Percentiles rank a stretch among this genome's conserved stretches.
Conservation (phyloP, 2,797 vertebrate species). For the Myiotriccus ornatus region DNA sequence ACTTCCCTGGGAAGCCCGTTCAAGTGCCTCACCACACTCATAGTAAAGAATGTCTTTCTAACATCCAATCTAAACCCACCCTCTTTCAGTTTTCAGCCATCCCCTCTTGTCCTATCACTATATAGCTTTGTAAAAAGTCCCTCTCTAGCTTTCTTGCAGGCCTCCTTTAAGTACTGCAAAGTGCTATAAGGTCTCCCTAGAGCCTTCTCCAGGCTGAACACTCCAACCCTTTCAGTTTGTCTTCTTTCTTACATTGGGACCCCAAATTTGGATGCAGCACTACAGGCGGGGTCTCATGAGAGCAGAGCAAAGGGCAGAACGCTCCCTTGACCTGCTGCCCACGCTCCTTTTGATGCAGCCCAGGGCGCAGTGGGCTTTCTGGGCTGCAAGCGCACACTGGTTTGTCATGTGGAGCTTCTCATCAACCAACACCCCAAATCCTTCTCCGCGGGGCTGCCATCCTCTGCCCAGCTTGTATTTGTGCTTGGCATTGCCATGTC, state of each 20-base stretch:
- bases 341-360: background rate
- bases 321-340: background rate
- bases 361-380: background rate
- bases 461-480: background rate
- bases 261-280: background rate
- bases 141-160: background rate
- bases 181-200: background rate
- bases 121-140: background rate
- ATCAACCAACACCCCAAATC: background rate
- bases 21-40: background rate
- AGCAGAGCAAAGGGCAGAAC: background rate
- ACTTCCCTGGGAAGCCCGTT: background rate
- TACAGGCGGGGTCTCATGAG: background rate
- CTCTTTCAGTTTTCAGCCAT: background rate
- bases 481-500: background rate
- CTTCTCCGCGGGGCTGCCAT: background rate
- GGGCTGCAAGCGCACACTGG: fast-evolving
- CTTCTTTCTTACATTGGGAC: background rate
- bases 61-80: background rate
- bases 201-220: background rate
- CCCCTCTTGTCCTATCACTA: background rate
- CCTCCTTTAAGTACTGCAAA: background rate
- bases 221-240: background rate
- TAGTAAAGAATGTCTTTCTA: background rate
- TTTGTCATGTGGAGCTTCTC: background rate